Conservation (phyloP, 2,113 vertebrate species). For the Pluvianellus socialis region DNA sequence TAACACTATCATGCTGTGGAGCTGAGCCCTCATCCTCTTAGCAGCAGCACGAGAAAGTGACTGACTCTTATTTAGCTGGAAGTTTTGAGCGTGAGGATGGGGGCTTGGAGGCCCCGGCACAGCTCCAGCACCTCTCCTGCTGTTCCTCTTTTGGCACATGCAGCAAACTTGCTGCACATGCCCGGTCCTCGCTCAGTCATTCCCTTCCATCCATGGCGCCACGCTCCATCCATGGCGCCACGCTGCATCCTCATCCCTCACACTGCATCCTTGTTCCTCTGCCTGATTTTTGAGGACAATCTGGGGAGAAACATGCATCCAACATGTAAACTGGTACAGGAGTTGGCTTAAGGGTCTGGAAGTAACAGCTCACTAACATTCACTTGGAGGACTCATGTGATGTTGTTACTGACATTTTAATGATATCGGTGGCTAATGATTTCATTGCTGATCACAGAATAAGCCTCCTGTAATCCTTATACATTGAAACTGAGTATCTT, state of each 20-base stretch:
- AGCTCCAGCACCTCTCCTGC: not conserved
- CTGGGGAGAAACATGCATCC: not conserved
- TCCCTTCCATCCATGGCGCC: not conserved
- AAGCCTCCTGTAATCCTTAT: not conserved
- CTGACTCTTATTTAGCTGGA: not conserved
- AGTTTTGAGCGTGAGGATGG: not conserved
- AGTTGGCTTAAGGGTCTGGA: not conserved
- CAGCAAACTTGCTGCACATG: accelerated
- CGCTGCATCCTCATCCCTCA: not conserved
- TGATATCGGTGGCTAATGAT: not conserved
- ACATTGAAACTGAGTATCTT: not conserved
- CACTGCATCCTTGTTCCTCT: not conserved
- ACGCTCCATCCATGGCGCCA: accelerated
- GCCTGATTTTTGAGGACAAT: not conserved
- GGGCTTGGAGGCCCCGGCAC: not conserved
- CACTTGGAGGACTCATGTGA: too few species aligned
- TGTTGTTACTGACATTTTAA: not conserved
- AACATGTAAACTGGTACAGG: not conserved
- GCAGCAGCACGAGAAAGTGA: not conserved
- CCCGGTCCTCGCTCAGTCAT: accelerated
- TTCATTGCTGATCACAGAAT: not conserved
- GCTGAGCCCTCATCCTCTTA: not conserved
- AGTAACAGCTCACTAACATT: not conserved
- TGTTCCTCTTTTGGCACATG: not conserved
- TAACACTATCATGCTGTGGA: not conserved